Base-by-base conservation (phyloP, 2,888 invertebrate species). In the Hyles lineata region DNA sequence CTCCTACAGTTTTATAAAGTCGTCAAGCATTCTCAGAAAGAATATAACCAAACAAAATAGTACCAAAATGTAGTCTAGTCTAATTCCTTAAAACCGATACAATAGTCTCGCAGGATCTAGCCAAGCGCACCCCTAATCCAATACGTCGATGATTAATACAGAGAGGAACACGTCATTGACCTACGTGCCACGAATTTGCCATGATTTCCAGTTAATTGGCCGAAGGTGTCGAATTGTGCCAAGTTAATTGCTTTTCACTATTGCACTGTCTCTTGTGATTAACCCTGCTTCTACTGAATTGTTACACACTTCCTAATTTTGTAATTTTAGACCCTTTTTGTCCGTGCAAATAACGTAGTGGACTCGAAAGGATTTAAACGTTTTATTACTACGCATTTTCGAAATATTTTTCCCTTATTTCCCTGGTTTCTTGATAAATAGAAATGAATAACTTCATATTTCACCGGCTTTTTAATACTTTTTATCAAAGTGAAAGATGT, bases 171-270 rank as follows among this genome's bases (percentile, higher is more conserved):
- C 80, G 82, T 83, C 82, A 85, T 81, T 77, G 81, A 83, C 63
- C 80, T 84, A 88, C 90, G 91, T 89, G 90, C 82, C 82, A 80
- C 76, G 89, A 85, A 85, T 87, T 82, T 80, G 81, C 80, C 81
- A 82, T 79, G 78, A 67, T 78, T 74, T 72, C 74, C 74, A 74
- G 82, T 81, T 87, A 87, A 87, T 86, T 87, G 83, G 77, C 79
- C 78, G 76, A 83, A 81, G 79, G 58, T 70, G 67, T 67, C 67
- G 67, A 67, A 67, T 67, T 67, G 67, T 67, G 67, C 43, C 43
- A 50, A 67, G 50, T 67, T 50, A 67, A 67, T 67, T 67, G 67
- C 67, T 67, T 67, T 50, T 50, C 67, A 11, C 43, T 50, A 67
- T 8, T 67, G 23, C 32, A 7, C 35, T 55, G 55, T 55, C 55